Base-by-base conservation (phyloP, 2,797 vertebrate genomes). In the Cyclopterus lumpus region DNA sequence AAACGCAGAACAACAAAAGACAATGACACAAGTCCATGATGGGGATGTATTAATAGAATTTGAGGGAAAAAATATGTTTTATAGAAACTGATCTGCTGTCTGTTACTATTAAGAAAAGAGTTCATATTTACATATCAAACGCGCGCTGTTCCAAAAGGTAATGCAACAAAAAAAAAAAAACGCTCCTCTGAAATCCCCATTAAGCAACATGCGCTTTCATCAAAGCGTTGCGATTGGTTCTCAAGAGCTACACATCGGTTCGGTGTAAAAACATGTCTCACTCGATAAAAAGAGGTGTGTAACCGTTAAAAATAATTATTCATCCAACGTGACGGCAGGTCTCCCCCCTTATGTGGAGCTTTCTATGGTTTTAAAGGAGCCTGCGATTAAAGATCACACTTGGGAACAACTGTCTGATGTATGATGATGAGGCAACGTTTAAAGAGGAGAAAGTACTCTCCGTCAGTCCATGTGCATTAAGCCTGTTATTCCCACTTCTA, bases 261-360 rank as follows among this genome's bases (percentile, higher is more conserved):
- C 26, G 60, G 22, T 74, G 65, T 74, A 51, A 79, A 80, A 83
- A 77, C 36, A 68, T 30, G 42, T 71, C 73, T 46, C 16, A 18
- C 8, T 63, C 34, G 46, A 62, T 69, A 49, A 68, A 57, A 60
- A 51, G 18, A 61, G 20, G 8, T 12, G 14, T 15, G 12, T 26
- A 40, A 44, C 59, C 8, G 5, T 48, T 64, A 36, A 36, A n/a
- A 73, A 53, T 2, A 72, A 71, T 1, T 0, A 1, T 63, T 75
- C 5, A 55, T 51, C 68, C 28, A 49, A 67, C 30, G 10, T 14
- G 28, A 44, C 65, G 42, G 3, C 48, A 26, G 6, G 51, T 57
- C 32, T 32, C 51, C 28, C 40, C 40, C 40, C 24, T 57, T n/a
- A 12, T 22, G 57, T 72, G 38, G 9, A n/a, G 48, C 28, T 53